Evolutionary conservation across 2,797 vertebrate genomes (phyloP).

Genomic region (Rhinella marina): DNA sequence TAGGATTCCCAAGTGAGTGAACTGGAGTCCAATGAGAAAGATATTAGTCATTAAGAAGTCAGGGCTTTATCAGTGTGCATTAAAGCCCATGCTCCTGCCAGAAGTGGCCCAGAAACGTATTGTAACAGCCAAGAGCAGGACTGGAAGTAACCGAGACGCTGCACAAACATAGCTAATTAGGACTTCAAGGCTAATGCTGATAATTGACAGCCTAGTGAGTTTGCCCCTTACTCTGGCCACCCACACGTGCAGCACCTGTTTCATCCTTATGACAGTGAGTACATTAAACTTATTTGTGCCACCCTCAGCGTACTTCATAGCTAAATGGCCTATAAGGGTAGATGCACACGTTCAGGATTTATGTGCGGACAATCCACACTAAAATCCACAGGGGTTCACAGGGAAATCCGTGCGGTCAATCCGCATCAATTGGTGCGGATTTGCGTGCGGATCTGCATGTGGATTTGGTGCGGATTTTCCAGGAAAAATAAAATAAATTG

Average conservation of each 20-base stretch:
- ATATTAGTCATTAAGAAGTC: slow-evolving; percentile 55
- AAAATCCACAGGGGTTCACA: too few relatives aligned
- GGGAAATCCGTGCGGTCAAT: too few relatives aligned
- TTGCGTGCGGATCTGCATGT: too few relatives aligned
- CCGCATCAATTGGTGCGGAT: too few relatives aligned
- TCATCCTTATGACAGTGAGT: slow-evolving; percentile 9
- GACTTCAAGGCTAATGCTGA: slow-evolving; percentile 57
- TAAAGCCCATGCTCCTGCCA: slow-evolving; percentile 48
- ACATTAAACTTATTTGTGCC: not conserved
- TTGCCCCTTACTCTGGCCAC: slow-evolving; percentile 50
- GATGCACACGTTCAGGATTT: too few relatives aligned
- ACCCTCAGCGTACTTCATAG: not conserved
- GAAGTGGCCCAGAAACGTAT: slow-evolving; percentile 32
- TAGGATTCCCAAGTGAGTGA: slow-evolving; percentile 44
- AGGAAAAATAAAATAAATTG: too few relatives aligned
- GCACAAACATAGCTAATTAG: slow-evolving; percentile 54
- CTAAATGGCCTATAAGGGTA: not conserved
- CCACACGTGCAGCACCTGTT: slow-evolving; percentile 54
- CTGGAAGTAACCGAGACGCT: slow-evolving; percentile 57
- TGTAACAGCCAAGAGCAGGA: slow-evolving; percentile 52
- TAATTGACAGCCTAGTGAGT: slow-evolving; percentile 31
- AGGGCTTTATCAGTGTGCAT: slow-evolving; percentile 53
- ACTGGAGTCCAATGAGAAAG: slow-evolving; percentile 34
- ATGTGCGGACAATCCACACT: too few relatives aligned
- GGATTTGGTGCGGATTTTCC: too few relatives aligned